Evolutionary conservation across 2,797 vertebrate genomes (phyloP), one percentile per base, ranked within the genome.

Genomic region (Spinibarbus caldwelli): DNA sequence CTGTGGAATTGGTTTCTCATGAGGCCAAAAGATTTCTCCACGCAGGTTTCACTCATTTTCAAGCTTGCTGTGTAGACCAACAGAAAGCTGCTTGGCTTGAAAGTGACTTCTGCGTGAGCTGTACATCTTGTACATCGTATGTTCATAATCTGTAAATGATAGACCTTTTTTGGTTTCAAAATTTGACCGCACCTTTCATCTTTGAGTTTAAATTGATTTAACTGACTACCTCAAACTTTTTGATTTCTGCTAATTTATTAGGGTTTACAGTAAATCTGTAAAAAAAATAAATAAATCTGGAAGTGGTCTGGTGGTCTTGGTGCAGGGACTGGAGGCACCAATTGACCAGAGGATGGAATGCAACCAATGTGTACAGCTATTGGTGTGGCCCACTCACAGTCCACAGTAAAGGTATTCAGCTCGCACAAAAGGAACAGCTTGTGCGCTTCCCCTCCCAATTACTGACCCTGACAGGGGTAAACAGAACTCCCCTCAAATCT

Each of bases 391-490:
- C 68, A 5, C 78, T 54, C 77, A 68, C 45, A 77, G 38, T 66
- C 82, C 14, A 17, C 43, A 85, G 81, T 88, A 59, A 86, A 83
- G 85, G 86, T 80, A 88, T 88, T 84, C 67, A 71, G 14, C 64
- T 78, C 34, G 38, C 38, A 88, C 78, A 89, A 89, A 87, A 83
- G 78, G 83, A 89, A 67, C 78, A 83, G 80, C 87, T 80, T 83
- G 85, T 88, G 79, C 78, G 19, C 82, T 73, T 86, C 88, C 85
- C 86, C 82, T 82, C 79, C 89, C 86, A 89, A 89, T 89, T 90
- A 89, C 86, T 84, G 88, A 85, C 84, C 78, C 83, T 86, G 85
- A 89, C 86, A 88, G 85, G 84, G 82, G 90, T 90, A 91, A 90
- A 91, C 88, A 90, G 57, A 80, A 19, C 78, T 85, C 84, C 85